A percentile compares a stretch with the other conserved stretches of the same genome.
Conservation (phyloP, 2,888 invertebrate genomes). For the Ectropis crepuscularia region DNA sequence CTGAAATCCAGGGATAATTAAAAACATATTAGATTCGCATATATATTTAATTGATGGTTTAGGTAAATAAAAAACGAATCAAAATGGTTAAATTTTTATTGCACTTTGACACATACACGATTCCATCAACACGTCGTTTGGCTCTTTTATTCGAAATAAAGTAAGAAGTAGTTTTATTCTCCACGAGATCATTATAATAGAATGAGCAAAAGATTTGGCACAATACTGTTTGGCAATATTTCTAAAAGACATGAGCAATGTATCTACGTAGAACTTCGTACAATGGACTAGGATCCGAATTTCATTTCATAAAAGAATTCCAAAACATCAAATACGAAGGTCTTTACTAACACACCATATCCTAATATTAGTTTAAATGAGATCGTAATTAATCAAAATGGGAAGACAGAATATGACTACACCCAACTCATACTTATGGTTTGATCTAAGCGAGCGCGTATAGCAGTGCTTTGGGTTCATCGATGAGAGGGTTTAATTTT, state of each 20-base stretch:
- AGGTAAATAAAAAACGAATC: constrained; percentile 16
- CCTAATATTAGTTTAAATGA: constrained; percentile 10
- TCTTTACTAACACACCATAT: constrained; percentile 1
- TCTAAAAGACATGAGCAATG: constrained; percentile 21
- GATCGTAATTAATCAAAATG: constrained; percentile 17
- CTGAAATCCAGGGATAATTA: too few species aligned
- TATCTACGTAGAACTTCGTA: constrained; percentile 2
- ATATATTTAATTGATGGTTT: constrained; percentile 1
- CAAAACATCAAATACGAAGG: neutral
- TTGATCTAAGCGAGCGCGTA: neutral
- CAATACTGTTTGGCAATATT: constrained; percentile 20
- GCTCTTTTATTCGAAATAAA: neutral
- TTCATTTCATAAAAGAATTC: constrained; percentile 10
- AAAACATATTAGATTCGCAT: constrained; percentile 6
- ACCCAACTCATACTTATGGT: constrained; percentile 12
- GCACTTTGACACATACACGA: constrained; percentile 17
- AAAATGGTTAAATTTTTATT: constrained; percentile 19
- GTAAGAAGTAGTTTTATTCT: constrained; percentile 3
- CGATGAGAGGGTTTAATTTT: neutral
- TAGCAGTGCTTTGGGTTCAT: neutral
- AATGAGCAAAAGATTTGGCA: constrained; percentile 28
- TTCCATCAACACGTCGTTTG: constrained; percentile 1
- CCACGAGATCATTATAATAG: constrained; percentile 12
- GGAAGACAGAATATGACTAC: constrained; percentile 18
- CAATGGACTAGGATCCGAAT: constrained; percentile 10